These are phyloP conservation scores for Conus canariensis DNA, from an alignment of 2,888 invertebrate genomes.

Conservation along the genomic window DNA sequence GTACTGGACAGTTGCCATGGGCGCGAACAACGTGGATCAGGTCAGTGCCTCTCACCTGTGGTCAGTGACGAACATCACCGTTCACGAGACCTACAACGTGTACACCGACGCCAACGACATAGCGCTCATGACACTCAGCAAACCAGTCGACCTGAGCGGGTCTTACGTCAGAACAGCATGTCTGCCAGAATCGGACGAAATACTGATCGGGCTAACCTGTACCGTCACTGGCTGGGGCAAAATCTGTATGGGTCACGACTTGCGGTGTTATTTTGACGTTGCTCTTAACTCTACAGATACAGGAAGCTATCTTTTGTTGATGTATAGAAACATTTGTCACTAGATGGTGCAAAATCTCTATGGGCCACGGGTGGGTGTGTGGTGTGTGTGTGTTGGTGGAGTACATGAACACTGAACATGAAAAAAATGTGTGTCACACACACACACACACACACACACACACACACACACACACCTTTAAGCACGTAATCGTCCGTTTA, in stretches of 20 bases:
- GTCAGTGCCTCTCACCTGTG: slow-evolving; percentile 54
- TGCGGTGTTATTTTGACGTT: no score
- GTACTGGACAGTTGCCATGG: slow-evolving; percentile 61
- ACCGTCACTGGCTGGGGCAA: slow-evolving; percentile 50
- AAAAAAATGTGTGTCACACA: no score
- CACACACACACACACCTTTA: no score
- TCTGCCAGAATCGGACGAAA: slow-evolving; percentile 41
- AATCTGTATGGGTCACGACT: no score
- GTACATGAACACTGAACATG: background rate
- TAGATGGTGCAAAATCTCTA: background rate
- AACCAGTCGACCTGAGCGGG: slow-evolving; percentile 21
- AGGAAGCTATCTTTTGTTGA: no score
- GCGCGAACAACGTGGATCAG: slow-evolving; percentile 53
- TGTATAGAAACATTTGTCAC: no score
- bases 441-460: no score
- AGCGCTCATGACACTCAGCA: slow-evolving; percentile 57
- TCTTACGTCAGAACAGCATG: slow-evolving; percentile 41
- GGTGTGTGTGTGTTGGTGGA: background rate
- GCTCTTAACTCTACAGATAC: no score
- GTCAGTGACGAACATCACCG: slow-evolving; percentile 50
- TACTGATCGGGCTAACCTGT: slow-evolving; percentile 37
- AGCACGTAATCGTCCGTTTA: no score
- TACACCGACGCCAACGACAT: slow-evolving; percentile 59
- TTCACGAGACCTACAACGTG: slow-evolving; percentile 53
- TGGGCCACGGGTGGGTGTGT: background rate